These are phyloP conservation scores for Encarsia formosa DNA, from an alignment of 2,888 invertebrate genomes.

Conservation along the genomic window DNA sequence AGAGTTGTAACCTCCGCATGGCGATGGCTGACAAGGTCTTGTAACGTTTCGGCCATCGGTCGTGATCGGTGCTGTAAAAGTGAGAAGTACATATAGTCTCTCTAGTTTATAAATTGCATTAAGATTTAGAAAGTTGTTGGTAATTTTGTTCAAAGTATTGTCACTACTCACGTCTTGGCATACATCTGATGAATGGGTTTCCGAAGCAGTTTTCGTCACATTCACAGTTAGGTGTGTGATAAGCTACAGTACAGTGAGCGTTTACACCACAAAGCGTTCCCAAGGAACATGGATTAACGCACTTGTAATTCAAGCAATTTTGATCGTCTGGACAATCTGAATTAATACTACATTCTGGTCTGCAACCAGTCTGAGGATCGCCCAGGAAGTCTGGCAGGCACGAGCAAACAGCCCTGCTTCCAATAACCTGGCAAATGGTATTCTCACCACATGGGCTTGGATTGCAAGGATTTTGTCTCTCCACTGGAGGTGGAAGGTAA, in stretches of 20 bases:
- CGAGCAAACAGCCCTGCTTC: constrained; percentile 69
- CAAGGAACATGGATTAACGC: constrained; percentile 67
- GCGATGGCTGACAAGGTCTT: constrained; percentile 71
- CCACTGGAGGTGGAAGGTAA: constrained; percentile 54
- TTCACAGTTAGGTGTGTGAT: constrained; percentile 78
- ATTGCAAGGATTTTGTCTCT: constrained; percentile 62
- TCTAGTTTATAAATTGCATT: too few relatives aligned
- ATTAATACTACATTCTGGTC: constrained; percentile 77
- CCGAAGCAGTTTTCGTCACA: constrained; percentile 76
- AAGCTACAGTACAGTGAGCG: constrained; percentile 73
- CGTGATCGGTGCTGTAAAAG: constrained; percentile 33
- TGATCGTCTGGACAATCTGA: constrained; percentile 73
- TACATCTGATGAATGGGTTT: constrained; percentile 74
- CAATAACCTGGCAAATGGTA: constrained; percentile 70
- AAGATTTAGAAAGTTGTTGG: too few relatives aligned
- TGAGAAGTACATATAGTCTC: not conserved
- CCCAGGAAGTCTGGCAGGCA: constrained; percentile 74
- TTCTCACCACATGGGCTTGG: constrained; percentile 76
- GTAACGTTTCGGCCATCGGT: constrained; percentile 55
- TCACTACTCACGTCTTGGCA: constrained; percentile 56
- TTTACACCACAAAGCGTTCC: constrained; percentile 75
- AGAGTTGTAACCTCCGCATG: constrained; percentile 65
- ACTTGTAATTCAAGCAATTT: constrained; percentile 72
- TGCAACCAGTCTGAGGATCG: constrained; percentile 72
- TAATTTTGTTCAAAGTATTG: too few relatives aligned